Conservation (phyloP, 2,797 vertebrate genomes). For the Mormyrus proboscirostris region DNA sequence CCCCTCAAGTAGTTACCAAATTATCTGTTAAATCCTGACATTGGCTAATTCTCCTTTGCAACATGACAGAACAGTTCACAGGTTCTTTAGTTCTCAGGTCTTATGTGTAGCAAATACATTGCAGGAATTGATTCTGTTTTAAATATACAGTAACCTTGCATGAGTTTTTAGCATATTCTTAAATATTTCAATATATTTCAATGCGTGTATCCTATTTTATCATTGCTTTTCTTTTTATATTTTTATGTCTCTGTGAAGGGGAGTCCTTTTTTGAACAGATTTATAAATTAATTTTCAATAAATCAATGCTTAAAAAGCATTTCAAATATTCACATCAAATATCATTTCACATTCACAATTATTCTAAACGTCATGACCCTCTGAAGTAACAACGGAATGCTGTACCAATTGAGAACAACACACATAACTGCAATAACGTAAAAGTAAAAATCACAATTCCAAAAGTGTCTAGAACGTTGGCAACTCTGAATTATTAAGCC, state of each 20-base stretch:
- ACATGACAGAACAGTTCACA: not conserved
- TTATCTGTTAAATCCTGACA: not conserved
- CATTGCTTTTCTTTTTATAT: not conserved
- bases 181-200: not conserved
- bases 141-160: not conserved
- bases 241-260: not conserved
- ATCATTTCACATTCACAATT: not conserved
- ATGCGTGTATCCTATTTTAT: not conserved
- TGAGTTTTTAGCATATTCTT: not conserved
- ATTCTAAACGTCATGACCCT: not conserved
- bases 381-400: not conserved
- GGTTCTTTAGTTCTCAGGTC: not conserved
- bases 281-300: not conserved
- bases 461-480: not conserved
- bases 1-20: not conserved
- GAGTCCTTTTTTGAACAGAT: not conserved
- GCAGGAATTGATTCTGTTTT: not conserved
- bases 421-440: not conserved
- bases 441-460: not conserved
- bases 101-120: not conserved
- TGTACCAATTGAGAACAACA: not conserved
- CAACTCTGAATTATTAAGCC: not conserved
- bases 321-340: not conserved
- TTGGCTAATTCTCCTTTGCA: not conserved
- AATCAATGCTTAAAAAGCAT: not conserved